Evolutionary conservation across 2,888 invertebrate species (phyloP).

Genomic region (Melanargia galathea): DNA sequence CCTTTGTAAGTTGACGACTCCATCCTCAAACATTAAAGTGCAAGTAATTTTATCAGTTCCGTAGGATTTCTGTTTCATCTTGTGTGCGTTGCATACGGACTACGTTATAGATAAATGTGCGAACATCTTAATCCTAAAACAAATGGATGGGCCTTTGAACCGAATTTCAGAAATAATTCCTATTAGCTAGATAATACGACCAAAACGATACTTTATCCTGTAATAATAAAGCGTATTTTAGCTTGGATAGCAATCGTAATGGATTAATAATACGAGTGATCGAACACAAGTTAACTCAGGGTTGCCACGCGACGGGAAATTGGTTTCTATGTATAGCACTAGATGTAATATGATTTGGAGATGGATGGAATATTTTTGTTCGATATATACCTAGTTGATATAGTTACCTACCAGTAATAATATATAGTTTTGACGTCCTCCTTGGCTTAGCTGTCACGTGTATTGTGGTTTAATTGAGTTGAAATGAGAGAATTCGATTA

Average conservation of each 20-base stretch:
- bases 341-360: not conserved
- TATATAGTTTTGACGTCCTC: too few species aligned
- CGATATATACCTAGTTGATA: not conserved
- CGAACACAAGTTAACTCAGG: conserved; percentile 48
- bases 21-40: too few species aligned
- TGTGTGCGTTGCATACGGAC: too few species aligned
- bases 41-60: not conserved
- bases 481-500: too few species aligned
- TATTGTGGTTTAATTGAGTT: too few species aligned
- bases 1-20: too few species aligned
- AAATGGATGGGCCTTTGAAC: conserved; percentile 49
- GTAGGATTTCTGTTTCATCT: not conserved
- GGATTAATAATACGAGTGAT: conserved; percentile 38
- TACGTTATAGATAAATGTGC: not conserved
- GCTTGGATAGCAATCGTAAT: conserved; percentile 20
- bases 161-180: conserved; percentile 48
- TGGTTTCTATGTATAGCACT: conserved; percentile 39
- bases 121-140: conserved; percentile 39
- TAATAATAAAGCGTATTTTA: conserved; percentile 36
- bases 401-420: too few species aligned
- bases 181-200: conserved; percentile 29
- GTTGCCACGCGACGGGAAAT: conserved; percentile 60
- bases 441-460: too few species aligned
- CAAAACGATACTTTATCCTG: conserved; percentile 28
- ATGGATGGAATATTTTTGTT: conserved; percentile 1